Base-by-base conservation (phyloP, 2,113 vertebrate genomes). In the Calidris pygmaea region DNA sequence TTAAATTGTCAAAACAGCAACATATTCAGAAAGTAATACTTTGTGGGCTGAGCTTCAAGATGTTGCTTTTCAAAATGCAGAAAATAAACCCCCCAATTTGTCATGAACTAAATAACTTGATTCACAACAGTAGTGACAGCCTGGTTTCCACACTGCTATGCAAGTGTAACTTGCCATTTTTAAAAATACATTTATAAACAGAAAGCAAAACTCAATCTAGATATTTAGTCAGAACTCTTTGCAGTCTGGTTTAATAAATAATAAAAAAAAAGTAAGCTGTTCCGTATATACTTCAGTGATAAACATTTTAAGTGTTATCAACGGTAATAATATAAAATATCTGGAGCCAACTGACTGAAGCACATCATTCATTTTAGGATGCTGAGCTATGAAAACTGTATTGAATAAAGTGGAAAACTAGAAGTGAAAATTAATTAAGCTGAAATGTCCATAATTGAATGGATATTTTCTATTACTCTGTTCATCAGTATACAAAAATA, bases 1-100 rank as follows among this genome's bases (percentile, higher is more conserved):
- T 75, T 75, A 82, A 68, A 52, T 75, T 91, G 86, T 92, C 84
- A 95, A 93, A 91, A 90, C 30, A 35, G 29, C n/a, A 89, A 50
- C 62, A 12, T 26, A 27, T 5, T 16, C 65, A 56, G 66, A 94
- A 87, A 94, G 59, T 73, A 71, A 39, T 81, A 81, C 43, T 20
- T 80, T 48, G 48, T 23, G 48, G 48, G 22, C 56, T 91, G 37
- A 84, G 39, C 12, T 1, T 88, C 81, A 78, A 89, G 60, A 56
- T 43, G 39, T 60, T 91, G 45, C 52, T 87, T 94, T 80, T 71
- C 35, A 91, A 82, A 77, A 94, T 56, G 53, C 48, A 87, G 70
- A 56, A 95, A 89, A 87, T 82, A 89, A 68, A 39, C 9, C 35
- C 23, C 18, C 13, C 19, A 78, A 37, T 45, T 71, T 90, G 65